phyloP scores from a whole-genome alignment of 64 coral and sea anemone species.

The Acropora yongei region DNA sequence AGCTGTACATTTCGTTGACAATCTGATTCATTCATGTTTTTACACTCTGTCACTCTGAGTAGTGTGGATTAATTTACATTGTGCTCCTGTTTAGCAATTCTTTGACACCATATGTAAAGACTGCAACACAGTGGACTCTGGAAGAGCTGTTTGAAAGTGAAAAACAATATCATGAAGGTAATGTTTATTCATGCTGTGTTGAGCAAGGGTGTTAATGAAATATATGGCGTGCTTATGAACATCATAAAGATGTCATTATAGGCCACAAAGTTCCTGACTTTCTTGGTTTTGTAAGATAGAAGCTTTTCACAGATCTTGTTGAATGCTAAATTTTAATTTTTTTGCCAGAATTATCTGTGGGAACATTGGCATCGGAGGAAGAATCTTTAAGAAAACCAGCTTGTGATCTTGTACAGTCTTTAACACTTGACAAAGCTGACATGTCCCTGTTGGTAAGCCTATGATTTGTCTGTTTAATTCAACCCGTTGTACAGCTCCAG shows the following conservation, averaged over 20 bases:
- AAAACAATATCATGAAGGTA: slow-evolving; percentile 15
- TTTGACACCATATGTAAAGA: not conserved
- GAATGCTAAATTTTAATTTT: no score
- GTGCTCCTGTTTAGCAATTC: not conserved
- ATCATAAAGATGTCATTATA: no score
- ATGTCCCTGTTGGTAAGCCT: not conserved
- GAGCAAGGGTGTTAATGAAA: not conserved
- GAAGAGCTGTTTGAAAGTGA: slow-evolving; percentile 21
- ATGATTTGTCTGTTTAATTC: not conserved
- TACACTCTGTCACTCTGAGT: no score
- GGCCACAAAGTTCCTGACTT: no score
- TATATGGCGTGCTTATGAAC: no score
- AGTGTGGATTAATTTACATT: not conserved
- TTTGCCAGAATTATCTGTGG: not conserved
- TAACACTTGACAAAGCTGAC: not conserved
- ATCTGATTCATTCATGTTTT: no score
- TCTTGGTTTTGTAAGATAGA: no score
- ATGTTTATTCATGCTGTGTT: not conserved
- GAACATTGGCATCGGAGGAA: not conserved
- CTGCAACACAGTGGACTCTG: slow-evolving; percentile 3
- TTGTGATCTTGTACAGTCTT: slow-evolving; percentile 11
- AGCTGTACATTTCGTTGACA: no score
- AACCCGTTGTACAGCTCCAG: no score
- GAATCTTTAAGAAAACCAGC: not conserved
- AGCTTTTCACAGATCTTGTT: no score